Evolutionary conservation across 2,888 invertebrate genomes (phyloP).

Genomic region (Sisyra terminalis): DNA sequence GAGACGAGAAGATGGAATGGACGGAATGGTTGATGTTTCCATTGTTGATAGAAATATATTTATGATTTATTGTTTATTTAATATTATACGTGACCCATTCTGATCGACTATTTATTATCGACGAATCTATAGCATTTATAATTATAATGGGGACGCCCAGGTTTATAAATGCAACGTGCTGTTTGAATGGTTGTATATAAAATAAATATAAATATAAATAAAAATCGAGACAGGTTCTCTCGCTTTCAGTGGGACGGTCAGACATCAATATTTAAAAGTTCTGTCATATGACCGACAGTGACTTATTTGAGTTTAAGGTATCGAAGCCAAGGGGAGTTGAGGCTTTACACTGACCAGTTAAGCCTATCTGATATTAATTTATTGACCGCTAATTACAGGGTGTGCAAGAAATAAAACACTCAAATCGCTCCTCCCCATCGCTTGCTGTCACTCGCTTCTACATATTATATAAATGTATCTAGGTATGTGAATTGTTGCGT

Average conservation of each 20-base stretch:
- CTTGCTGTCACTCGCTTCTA: too few relatives aligned
- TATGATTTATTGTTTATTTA: conserved; percentile 8
- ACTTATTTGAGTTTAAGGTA: conserved; percentile 5
- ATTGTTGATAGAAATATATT: conserved; percentile 6
- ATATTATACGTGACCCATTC: conserved; percentile 8
- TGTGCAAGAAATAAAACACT: conserved; percentile 8
- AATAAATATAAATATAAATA: conserved; percentile 1
- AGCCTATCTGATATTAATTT: conserved; percentile 8
- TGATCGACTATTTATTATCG: conserved; percentile 8
- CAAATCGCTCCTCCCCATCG: conserved; percentile 3
- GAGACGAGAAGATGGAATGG: too few relatives aligned
- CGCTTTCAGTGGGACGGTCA: conserved; percentile 3
- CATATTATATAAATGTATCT: too few relatives aligned
- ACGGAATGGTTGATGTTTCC: background rate
- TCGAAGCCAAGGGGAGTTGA: background rate
- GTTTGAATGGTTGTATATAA: background rate
- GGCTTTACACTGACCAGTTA: background rate
- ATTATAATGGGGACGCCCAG: conserved; percentile 5
- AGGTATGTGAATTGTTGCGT: too few relatives aligned
- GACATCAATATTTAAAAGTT: conserved; percentile 8
- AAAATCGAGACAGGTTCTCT: background rate
- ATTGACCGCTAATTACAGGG: conserved; percentile 10
- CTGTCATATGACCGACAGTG: conserved; percentile 6
- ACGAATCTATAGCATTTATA: conserved; percentile 8
- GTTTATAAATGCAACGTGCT: background rate